Conservation (phyloP, 2,113 vertebrate genomes). For the Elachura formosa region DNA sequence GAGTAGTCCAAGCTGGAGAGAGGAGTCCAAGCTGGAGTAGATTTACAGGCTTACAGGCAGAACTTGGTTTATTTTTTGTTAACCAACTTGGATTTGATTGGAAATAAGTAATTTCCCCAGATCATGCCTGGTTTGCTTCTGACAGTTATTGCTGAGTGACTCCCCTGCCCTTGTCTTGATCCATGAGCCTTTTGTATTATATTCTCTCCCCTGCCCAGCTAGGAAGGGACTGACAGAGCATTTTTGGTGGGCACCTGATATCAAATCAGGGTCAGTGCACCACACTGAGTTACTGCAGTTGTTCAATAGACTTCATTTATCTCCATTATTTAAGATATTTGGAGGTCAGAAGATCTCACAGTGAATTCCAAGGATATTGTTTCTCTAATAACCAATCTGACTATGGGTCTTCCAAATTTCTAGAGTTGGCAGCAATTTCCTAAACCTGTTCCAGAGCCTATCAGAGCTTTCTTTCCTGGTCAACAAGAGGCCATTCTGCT, state of each 20-base stretch:
- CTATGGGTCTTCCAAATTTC: background rate
- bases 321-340: background rate
- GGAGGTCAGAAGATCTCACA: background rate
- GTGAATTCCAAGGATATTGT: background rate
- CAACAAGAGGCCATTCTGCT: background rate
- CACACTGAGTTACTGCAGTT: background rate
- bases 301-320: slow-evolving; percentile 11
- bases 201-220: background rate
- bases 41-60: background rate
- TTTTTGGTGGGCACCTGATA: background rate
- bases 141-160: background rate
- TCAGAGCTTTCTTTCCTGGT: background rate
- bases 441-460: slow-evolving; percentile 26
- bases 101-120: background rate
- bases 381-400: slow-evolving; percentile 42
- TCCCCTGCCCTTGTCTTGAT: background rate
- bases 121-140: accelerated
- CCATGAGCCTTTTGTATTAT: background rate
- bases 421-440: slow-evolving; percentile 25
- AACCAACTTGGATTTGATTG: background rate
- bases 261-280: background rate
- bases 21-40: background rate
- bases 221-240: background rate
- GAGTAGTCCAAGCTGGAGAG: background rate
- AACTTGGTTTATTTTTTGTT: background rate